Evolutionary conservation across 30 jellyfish, hydroid and myxozoan genomes (phyloP).

Genomic region (Aurelia aurita complex sp. Pacific): DNA sequence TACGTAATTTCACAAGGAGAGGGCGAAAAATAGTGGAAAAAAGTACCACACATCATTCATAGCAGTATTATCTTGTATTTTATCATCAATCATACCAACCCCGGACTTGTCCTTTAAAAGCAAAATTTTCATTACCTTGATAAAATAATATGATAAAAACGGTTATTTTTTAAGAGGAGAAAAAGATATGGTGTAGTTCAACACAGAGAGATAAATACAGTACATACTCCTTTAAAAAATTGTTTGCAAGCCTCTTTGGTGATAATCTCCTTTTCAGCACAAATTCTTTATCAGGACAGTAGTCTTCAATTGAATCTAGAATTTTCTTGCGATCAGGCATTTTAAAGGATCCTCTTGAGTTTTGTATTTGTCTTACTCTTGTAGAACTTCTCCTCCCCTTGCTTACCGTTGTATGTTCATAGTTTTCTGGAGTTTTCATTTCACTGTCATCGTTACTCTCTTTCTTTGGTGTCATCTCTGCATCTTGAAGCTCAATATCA

Average conservation of each 20-base stretch:
- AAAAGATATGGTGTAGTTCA: too few relatives aligned
- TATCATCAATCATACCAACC: too few relatives aligned
- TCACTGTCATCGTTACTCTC: neutral
- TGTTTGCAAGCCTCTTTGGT: constrained; percentile 20
- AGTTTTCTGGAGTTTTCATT: constrained; percentile 3
- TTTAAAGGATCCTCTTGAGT: constrained; percentile 19
- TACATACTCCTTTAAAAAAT: constrained; percentile 50
- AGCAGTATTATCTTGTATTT: too few relatives aligned
- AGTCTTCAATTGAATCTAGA: neutral
- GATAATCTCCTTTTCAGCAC: neutral
- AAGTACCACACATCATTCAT: too few relatives aligned
- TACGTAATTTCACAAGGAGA: too few relatives aligned
- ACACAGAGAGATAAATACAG: neutral
- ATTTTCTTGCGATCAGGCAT: constrained; percentile 15
- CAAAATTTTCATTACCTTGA: neutral
- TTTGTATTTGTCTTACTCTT: constrained; percentile 7
- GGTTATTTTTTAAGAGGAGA: too few relatives aligned
- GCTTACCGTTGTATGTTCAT: neutral
- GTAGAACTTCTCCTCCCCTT: constrained; percentile 34
- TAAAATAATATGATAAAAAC: too few relatives aligned
- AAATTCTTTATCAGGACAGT: neutral
- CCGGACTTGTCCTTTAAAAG: too few relatives aligned
- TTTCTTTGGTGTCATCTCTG: neutral
- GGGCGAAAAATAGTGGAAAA: too few relatives aligned
- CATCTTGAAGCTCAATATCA: neutral